Conservation (phyloP, 2,797 vertebrate genomes). For the Helarctos malayanus region DNA sequence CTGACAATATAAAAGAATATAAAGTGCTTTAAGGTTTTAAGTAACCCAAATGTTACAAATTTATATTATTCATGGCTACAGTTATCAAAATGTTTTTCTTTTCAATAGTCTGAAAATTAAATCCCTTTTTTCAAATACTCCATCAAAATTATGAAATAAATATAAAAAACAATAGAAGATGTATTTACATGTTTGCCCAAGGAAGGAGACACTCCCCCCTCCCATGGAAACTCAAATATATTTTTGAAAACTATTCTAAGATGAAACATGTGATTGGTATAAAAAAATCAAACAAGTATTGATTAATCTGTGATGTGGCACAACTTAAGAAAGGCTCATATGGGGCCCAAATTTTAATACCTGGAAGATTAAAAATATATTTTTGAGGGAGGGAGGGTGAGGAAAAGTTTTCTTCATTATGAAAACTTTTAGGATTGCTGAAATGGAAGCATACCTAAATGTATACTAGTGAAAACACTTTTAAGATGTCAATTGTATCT, state of each 20-base stretch:
- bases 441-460: not conserved
- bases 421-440: not conserved
- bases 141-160: constrained; percentile 21
- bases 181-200: not conserved
- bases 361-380: not conserved
- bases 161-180: not conserved
- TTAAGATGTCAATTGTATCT: not conserved
- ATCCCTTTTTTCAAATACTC: not conserved
- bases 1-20: not conserved
- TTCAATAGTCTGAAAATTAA: constrained; percentile 2
- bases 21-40: constrained; percentile 9
- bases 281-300: not conserved
- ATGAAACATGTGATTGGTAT: not conserved
- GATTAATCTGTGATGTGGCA: constrained; percentile 25
- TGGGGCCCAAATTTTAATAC: not conserved
- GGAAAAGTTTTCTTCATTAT: not conserved
- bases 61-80: not conserved
- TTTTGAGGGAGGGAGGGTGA: not conserved
- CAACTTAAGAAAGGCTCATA: not conserved
- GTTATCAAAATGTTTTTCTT: not conserved
- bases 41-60: not conserved
- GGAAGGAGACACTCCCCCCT: not conserved
- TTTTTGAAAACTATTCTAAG: constrained; percentile 48
- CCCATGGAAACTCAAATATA: not conserved
- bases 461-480: not conserved